Percentiles rank a stretch among this genome's conserved stretches.
phyloP scores from a whole-genome alignment of 2,888 invertebrate species.

The Lutraria lutraria region DNA sequence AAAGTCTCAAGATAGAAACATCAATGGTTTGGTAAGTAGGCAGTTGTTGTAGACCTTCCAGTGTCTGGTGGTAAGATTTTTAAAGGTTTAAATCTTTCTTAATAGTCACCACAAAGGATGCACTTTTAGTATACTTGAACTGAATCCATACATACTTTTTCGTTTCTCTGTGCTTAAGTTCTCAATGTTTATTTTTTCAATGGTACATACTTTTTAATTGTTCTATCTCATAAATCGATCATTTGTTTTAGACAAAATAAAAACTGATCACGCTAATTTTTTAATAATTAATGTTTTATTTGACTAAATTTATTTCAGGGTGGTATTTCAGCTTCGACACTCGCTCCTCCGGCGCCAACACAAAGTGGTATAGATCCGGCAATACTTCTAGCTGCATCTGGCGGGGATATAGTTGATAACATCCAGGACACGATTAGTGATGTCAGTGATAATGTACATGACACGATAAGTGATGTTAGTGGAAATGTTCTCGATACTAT shows the following conservation, averaged over 20 bases:
- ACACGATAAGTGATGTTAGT: constrained; percentile 43
- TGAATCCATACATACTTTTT: too few relatives aligned
- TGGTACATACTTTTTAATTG: too few relatives aligned
- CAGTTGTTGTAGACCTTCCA: background rate
- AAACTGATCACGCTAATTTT: background rate
- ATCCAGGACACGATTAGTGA: constrained; percentile 53
- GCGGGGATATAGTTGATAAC: constrained; percentile 56
- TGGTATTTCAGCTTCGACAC: constrained; percentile 40
- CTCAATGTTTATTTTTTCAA: too few relatives aligned
- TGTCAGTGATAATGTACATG: constrained; percentile 40
- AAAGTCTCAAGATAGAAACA: constrained; percentile 54
- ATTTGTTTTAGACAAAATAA: background rate
- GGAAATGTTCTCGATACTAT: constrained; percentile 56
- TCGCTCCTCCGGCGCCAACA: constrained; percentile 31
- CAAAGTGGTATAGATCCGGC: constrained; percentile 51
- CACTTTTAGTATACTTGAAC: too few relatives aligned
- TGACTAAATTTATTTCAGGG: constrained; percentile 27
- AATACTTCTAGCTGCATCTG: constrained; percentile 46
- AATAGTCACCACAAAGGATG: too few relatives aligned
- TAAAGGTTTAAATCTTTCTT: too few relatives aligned
- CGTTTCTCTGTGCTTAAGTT: too few relatives aligned
- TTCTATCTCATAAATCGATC: too few relatives aligned
- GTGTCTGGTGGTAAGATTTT: too few relatives aligned
- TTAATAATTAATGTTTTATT: background rate
- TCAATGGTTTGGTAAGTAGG: constrained; percentile 51